Percentiles rank a stretch among this genome's conserved stretches.
These are phyloP conservation scores for Drosophila macrothrix DNA, from an alignment of 2,888 invertebrate genomes.

Conservation along the genomic window DNA sequence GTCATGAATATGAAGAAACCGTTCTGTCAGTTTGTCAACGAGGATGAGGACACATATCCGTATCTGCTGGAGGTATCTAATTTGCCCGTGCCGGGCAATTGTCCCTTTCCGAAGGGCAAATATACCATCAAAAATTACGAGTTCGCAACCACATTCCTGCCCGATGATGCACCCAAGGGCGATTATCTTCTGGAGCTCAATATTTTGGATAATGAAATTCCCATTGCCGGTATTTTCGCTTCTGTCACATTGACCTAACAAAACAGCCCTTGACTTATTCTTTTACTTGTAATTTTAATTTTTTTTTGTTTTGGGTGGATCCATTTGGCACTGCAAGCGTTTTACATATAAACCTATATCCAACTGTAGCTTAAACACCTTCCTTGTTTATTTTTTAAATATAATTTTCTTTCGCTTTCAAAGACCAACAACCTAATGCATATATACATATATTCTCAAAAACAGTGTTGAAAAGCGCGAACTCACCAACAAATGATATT, in stretches of 20 bases:
- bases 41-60: slow-evolving; percentile 71
- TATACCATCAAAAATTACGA: slow-evolving; percentile 71
- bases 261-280: not conserved
- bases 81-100: slow-evolving; percentile 64
- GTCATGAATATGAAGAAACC: slow-evolving; percentile 64
- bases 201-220: slow-evolving; percentile 51
- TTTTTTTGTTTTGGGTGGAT: slow-evolving; percentile 60
- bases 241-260: slow-evolving; percentile 57
- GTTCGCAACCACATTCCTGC: slow-evolving; percentile 69
- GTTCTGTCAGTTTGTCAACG: slow-evolving; percentile 69
- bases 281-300: not conserved
- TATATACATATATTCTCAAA: not conserved
- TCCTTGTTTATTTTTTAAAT: slow-evolving; percentile 15
- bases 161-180: slow-evolving; percentile 66
- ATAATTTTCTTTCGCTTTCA: slow-evolving; percentile 62
- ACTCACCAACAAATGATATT: too few species aligned
- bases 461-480: not conserved
- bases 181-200: slow-evolving; percentile 69
- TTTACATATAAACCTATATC: slow-evolving; percentile 24
- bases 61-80: slow-evolving; percentile 62
- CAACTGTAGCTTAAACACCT: slow-evolving; percentile 9
- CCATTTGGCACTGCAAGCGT: slow-evolving; percentile 57
- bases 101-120: slow-evolving; percentile 74
- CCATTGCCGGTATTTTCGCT: slow-evolving; percentile 62
- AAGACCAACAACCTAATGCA: slow-evolving; percentile 44